These are phyloP conservation scores for Pocota personata DNA, from an alignment of 2,888 invertebrate genomes.

Conservation along the genomic window DNA sequence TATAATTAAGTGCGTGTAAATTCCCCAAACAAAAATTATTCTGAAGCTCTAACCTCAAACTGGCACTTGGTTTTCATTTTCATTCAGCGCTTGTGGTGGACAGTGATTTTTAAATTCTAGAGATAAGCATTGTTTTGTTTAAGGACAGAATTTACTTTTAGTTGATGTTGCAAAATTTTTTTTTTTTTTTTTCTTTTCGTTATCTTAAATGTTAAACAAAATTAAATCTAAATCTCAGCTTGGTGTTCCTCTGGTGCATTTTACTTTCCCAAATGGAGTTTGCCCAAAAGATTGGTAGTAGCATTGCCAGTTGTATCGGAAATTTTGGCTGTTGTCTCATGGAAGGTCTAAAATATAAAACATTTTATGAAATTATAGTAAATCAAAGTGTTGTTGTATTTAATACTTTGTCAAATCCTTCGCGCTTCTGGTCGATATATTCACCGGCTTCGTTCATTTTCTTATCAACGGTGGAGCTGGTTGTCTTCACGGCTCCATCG, in stretches of 20 bases:
- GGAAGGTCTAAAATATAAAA: slow-evolving; percentile 77
- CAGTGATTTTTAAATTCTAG: slow-evolving; percentile 38
- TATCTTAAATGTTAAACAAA: slow-evolving; percentile 57
- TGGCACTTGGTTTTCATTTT: slow-evolving; percentile 39
- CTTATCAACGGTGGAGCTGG: slow-evolving; percentile 85
- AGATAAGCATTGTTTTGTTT: slow-evolving; percentile 35
- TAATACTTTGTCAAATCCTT: slow-evolving; percentile 79
- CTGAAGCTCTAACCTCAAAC: slow-evolving; percentile 28
- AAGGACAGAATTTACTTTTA: slow-evolving; percentile 33
- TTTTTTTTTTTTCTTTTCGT: slow-evolving; percentile 3
- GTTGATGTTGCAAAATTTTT: slow-evolving; percentile 26
- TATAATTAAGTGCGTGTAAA: slow-evolving; percentile 55
- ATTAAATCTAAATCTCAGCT: slow-evolving; percentile 66
- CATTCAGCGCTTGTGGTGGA: slow-evolving; percentile 27
- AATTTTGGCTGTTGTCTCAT: slow-evolving; percentile 79
- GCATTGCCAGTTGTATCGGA: slow-evolving; percentile 80
- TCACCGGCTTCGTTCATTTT: slow-evolving; percentile 87
- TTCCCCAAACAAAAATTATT: slow-evolving; percentile 5
- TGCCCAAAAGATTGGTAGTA: slow-evolving; percentile 81
- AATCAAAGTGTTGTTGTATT: not conserved
- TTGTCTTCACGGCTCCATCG: slow-evolving; percentile 85
- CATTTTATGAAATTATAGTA: not conserved
- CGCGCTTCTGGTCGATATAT: slow-evolving; percentile 85
- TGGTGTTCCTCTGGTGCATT: not conserved
- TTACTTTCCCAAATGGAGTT: slow-evolving; percentile 80